Conservation (phyloP, 1,140 invertebrate species). For the Heterodera carotae region DNA sequence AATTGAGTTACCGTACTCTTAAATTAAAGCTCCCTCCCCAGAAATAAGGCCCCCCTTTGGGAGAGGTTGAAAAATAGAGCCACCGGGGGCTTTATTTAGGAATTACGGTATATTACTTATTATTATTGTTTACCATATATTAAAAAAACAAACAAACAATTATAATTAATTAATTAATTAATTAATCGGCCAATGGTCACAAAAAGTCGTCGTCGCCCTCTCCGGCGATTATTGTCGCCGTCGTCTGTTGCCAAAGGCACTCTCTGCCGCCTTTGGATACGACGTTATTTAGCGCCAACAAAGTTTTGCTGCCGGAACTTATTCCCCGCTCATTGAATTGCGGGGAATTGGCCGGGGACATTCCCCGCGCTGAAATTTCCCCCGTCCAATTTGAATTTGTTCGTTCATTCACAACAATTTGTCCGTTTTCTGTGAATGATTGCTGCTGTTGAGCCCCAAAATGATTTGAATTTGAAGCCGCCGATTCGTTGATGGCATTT, state of each 20-base stretch:
- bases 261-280: background rate
- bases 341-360: background rate
- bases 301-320: background rate
- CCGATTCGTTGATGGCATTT: background rate
- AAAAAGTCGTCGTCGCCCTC: conserved; percentile 8
- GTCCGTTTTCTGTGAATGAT: background rate
- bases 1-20: too few species aligned
- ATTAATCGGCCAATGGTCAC: background rate
- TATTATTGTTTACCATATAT: too few species aligned
- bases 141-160: too few species aligned
- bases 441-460: background rate
- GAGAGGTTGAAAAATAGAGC: too few species aligned
- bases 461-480: conserved; percentile 12
- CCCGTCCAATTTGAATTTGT: background rate
- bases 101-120: too few species aligned
- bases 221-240: background rate
- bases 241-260: conserved; percentile 3
- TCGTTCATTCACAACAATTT: background rate
- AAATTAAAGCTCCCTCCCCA: too few species aligned
- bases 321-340: background rate
- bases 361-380: background rate
- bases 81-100: too few species aligned
- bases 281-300: background rate
- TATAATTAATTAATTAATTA: background rate
- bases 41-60: too few species aligned